A percentile compares a stretch with the other conserved stretches of the same genome.
Conservation (phyloP, 1,140 invertebrate species). For the Lasioglossum albipes region DNA sequence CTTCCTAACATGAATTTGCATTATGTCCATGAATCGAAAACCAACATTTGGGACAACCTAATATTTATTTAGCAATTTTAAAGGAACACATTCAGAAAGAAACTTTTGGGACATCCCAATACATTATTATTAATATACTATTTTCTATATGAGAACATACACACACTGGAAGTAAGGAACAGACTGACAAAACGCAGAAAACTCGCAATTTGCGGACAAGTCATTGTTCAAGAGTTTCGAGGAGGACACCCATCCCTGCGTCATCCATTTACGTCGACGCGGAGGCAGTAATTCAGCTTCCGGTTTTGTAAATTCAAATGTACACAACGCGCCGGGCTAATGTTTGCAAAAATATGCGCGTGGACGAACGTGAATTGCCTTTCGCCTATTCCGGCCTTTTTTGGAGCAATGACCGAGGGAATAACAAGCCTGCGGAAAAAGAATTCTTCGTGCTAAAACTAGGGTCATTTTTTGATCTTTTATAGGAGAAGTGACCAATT, state of each 20-base stretch:
- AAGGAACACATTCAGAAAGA: no score
- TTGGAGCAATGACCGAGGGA: not conserved
- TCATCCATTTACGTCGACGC: constrained; percentile 26
- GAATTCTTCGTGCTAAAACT: not conserved
- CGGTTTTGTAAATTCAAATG: constrained; percentile 64
- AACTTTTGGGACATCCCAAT: no score
- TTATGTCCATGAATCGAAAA: no score
- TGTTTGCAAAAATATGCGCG: constrained; percentile 63
- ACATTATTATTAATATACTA: no score
- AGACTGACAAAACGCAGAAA: no score
- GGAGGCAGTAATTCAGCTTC: constrained; percentile 39
- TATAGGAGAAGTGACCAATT: not conserved
- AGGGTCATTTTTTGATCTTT: not conserved
- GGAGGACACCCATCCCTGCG: constrained; percentile 12
- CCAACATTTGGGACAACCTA: no score
- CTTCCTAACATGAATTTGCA: no score
- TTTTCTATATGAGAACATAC: no score
- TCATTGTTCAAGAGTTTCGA: not conserved
- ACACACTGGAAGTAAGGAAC: no score
- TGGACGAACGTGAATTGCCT: constrained; percentile 18
- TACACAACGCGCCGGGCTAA: constrained; percentile 38
- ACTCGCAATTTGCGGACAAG: no score
- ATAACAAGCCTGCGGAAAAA: not conserved
- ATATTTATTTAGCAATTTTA: no score
- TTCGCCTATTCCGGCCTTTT: not conserved